Base-by-base conservation (phyloP, 2,888 invertebrate species). In the Ophioninae sp. region DNA sequence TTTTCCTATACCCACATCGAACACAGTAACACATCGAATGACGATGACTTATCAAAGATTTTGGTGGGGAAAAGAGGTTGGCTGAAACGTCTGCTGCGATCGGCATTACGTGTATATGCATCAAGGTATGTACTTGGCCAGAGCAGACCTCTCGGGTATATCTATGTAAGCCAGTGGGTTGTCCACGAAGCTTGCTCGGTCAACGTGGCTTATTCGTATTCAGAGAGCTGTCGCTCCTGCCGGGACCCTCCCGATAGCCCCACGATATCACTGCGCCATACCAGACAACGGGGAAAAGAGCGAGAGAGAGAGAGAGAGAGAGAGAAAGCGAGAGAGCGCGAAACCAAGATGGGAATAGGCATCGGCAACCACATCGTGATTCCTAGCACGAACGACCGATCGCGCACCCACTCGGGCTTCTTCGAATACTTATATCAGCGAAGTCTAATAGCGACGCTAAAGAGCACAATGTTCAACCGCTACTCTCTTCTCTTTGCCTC, bases 341-440 rank as follows among this genome's bases (percentile, higher is more conserved):
- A 62, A 62, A 50, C 64, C 41, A 17, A 74, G 81, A 39, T 67
- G 64, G 56, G 75, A 80, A 74, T 50, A 50, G 84, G 78, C 75
- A 75, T 82, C 83, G 87, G 85, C 85, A 83, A 81, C 84, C 79
- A 79, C 85, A 89, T 91, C 87, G 86, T 84, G 83, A 91, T 91
- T 90, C 90, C 72, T 82, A 84, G 85, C 90, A 89, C 90, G 90
- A 88, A 88, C 88, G 57, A 86, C 73, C 84, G 86, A 86, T 88
- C 88, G 85, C 87, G 84, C 83, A 85, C 84, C 87, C 85, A 83
- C 83, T 86, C 86, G 84, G 86, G 68, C 69, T 74, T 82, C 82
- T 67, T 69, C 87, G 86, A 89, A 88, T 87, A 87, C 88, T 89
- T 88, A 88, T 87, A 87, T 86, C 87, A 85, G 84, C 70, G 67